phyloP scores from a whole-genome alignment of 1,140 invertebrate genomes.

The Achatina immaculata region DNA sequence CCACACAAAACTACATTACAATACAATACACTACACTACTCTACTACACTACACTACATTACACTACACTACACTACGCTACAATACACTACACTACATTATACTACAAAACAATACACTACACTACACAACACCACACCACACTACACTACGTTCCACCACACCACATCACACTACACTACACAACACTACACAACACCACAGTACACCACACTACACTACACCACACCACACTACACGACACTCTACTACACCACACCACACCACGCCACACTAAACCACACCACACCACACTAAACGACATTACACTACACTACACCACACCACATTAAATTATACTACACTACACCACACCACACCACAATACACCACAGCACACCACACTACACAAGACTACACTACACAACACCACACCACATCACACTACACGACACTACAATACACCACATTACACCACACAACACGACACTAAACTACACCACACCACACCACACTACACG shows the following conservation, averaged over 20 bases:
- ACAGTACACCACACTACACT: not conserved
- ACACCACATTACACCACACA: slow-evolving; percentile 43
- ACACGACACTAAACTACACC: slow-evolving; percentile 42
- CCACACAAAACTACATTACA: slow-evolving; percentile 41
- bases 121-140: not conserved
- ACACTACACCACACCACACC: slow-evolving; percentile 22
- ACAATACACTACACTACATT: not conserved
- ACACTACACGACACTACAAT: slow-evolving; percentile 42
- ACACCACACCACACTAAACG: slow-evolving; percentile 35
- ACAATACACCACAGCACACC: not conserved
- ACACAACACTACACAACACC: slow-evolving; percentile 7
- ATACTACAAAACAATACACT: slow-evolving; percentile 13
- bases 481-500: slow-evolving; percentile 40
- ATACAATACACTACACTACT: slow-evolving; percentile 37
- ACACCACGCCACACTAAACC: slow-evolving; percentile 26
- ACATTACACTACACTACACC: slow-evolving; percentile 17
- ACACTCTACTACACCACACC: slow-evolving; percentile 11
- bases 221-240: not conserved
- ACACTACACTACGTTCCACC: slow-evolving; percentile 2
- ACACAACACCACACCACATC: slow-evolving; percentile 39
- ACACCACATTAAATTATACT: not conserved
- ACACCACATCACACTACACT: not conserved
- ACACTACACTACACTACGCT: slow-evolving; percentile 4
- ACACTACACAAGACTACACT: slow-evolving; percentile 35
- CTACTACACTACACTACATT: slow-evolving; percentile 36